Conservation (phyloP, 2,888 invertebrate genomes). For the Chymomyza procnemis region DNA sequence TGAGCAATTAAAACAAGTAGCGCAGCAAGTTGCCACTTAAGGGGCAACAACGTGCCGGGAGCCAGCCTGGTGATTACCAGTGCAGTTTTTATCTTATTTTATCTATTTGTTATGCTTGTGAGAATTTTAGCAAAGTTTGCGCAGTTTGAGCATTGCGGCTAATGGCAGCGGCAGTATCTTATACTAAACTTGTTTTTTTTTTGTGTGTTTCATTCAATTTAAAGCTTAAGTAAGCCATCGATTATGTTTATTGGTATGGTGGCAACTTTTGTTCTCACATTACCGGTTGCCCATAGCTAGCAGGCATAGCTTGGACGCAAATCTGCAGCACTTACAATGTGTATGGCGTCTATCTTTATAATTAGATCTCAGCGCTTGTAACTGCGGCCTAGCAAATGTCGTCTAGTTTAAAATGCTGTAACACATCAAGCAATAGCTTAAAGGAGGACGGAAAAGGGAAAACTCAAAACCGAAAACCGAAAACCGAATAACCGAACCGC, state of each 20-base stretch:
- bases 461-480: slow-evolving; percentile 7
- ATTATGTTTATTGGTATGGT: background rate
- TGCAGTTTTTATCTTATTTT: background rate
- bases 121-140: background rate
- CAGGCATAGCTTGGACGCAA: background rate
- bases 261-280: background rate
- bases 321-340: slow-evolving; percentile 7
- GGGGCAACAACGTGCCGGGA: background rate
- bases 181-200: background rate
- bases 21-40: background rate
- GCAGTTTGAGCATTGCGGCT: background rate
- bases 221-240: background rate
- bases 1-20: slow-evolving; percentile 69
- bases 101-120: background rate
- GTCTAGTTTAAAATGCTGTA: slow-evolving; percentile 49
- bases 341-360: slow-evolving; percentile 58
- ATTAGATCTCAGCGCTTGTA: slow-evolving; percentile 54
- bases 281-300: background rate
- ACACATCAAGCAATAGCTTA: slow-evolving; percentile 15
- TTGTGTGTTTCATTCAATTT: background rate
- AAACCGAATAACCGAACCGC: slow-evolving; percentile 27
- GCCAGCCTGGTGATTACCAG: background rate
- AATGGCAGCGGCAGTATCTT: background rate
- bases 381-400: slow-evolving; percentile 23
- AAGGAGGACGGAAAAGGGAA: background rate